Base-by-base conservation (phyloP, 2,888 invertebrate genomes). In the Luperina nickerlii region DNA sequence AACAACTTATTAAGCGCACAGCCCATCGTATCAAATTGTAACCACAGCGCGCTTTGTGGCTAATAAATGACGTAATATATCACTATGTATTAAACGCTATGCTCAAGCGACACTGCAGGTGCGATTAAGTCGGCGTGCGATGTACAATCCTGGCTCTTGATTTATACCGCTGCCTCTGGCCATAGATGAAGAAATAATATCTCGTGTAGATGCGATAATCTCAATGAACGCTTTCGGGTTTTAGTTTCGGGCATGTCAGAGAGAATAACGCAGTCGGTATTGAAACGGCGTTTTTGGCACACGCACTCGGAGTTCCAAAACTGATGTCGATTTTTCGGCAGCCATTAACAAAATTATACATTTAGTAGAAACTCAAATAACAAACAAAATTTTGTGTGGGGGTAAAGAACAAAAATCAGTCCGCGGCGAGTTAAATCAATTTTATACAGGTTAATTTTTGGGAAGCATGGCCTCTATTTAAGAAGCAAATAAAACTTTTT, bases 1-100 rank as follows among this genome's bases (percentile, higher is more conserved):
- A 27, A 45, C 11, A 8, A n/a, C 45, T 63, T 70, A 71, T 71
- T 45, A 74, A 77, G 54, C 70, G 65, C 63, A 60, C 67, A 76
- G 32, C 68, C 63, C 68, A 51, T 70, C 63, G 76, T 81, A 87
- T 86, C 78, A 88, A 79, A 84, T 89, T 85, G 89, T 81, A 86
- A 86, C 79, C 54, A 73, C 73, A 80, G 68, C 79, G 75, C 71
- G 84, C 80, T 86, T 82, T 82, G 86, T 72, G 89, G 90, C 90
- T 94, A 94, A 94, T 93, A 95, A 94, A 95, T 93, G 93, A 93
- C 91, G 91, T 91, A 90, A 95, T 95, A 95, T 93, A 95, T 95
- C 94, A 95, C 93, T 91, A 92, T 92, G 94, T 94, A 94, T 94
- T 94, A 94, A 92, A 88, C 89, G 92, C 89, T 87, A 84, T 88